Evolutionary conservation across 2,888 invertebrate genomes (phyloP).

Genomic region (Lamproptera curius): DNA sequence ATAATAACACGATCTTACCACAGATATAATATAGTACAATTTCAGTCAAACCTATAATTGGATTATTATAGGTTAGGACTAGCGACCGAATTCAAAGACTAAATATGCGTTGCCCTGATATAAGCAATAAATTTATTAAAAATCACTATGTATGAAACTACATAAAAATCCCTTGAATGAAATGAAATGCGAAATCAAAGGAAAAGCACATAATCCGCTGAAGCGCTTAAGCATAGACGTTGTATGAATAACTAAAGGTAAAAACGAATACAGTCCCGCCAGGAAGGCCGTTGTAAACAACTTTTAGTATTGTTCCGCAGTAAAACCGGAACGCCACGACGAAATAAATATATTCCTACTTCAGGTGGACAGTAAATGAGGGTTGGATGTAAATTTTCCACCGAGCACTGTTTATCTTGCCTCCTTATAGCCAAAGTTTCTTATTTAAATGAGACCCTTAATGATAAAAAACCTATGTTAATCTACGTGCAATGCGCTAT

Average conservation of each 20-base stretch:
- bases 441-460: conserved; percentile 16
- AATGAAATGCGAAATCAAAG: conserved; percentile 6
- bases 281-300: conserved; percentile 12
- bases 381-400: conserved; percentile 22
- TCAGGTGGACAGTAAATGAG: conserved; percentile 23
- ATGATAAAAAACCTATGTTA: conserved; percentile 4
- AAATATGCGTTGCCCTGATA: no score
- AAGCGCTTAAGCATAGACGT: conserved; percentile 3
- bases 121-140: no score
- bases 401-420: conserved; percentile 18
- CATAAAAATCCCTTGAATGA: conserved; percentile 13
- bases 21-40: no score
- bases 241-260: conserved; percentile 10
- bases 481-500: no score
- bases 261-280: conserved; percentile 11
- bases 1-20: no score
- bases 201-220: background rate
- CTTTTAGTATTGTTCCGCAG: conserved; percentile 21
- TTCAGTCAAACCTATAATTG: no score
- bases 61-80: no score
- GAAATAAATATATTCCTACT: conserved; percentile 21
- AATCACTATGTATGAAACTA: no score
- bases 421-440: conserved; percentile 18
- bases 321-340: conserved; percentile 16
- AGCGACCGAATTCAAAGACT: no score